Evolutionary conservation across 2,888 invertebrate genomes (phyloP).

Genomic region (Drosophila barbarae): DNA sequence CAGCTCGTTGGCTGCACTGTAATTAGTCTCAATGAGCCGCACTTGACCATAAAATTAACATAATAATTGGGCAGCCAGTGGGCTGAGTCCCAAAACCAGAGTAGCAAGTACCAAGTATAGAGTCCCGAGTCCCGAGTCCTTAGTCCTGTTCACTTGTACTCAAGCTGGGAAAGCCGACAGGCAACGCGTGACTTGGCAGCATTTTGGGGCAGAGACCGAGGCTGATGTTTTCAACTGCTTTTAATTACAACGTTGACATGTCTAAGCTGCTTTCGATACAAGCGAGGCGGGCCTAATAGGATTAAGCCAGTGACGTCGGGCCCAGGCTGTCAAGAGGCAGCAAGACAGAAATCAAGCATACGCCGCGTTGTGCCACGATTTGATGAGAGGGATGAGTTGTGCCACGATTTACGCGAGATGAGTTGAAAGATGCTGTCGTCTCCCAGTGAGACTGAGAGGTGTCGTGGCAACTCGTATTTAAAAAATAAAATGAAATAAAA

Average conservation of each 20-base stretch:
- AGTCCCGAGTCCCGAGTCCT: not conserved
- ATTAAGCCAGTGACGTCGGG: constrained; percentile 57
- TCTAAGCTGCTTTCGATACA: constrained; percentile 71
- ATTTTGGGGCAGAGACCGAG: constrained; percentile 35
- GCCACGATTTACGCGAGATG: constrained; percentile 42
- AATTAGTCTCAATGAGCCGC: constrained; percentile 56
- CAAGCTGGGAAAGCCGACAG: constrained; percentile 51
- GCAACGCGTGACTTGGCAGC: constrained; percentile 65
- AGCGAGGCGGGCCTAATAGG: constrained; percentile 61
- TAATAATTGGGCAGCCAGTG: constrained; percentile 56
- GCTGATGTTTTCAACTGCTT: constrained; percentile 65
- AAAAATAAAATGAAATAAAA: constrained; percentile 38
- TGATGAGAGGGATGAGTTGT: constrained; percentile 18
- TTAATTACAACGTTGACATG: constrained; percentile 70
- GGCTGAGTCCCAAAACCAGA: not conserved
- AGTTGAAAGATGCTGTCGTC: constrained; percentile 3
- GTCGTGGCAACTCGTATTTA: constrained; percentile 39
- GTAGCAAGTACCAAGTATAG: not conserved
- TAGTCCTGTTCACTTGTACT: constrained; percentile 12
- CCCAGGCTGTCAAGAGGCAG: constrained; percentile 45
- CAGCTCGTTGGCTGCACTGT: constrained; percentile 39
- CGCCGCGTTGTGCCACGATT: constrained; percentile 43
- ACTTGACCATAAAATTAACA: constrained; percentile 70
- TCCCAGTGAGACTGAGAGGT: constrained; percentile 35
- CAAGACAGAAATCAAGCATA: constrained; percentile 55